Percentiles rank a stretch among this genome's conserved stretches.
Conservation (phyloP, 2,797 vertebrate species). For the Crypturellus tataupa region DNA sequence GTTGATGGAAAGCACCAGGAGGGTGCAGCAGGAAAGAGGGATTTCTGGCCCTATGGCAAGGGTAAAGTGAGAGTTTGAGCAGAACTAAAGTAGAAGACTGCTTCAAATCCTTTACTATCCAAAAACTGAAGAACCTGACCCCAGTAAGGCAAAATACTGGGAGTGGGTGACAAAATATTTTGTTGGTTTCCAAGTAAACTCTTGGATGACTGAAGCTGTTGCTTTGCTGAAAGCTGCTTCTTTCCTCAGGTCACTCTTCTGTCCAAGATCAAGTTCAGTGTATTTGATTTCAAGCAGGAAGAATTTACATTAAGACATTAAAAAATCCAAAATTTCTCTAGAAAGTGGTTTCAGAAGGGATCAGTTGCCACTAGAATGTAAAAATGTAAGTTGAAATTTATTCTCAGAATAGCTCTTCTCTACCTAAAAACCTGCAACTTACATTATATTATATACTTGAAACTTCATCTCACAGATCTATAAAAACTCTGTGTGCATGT, state of each 20-base stretch:
- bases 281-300: background rate
- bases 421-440: background rate
- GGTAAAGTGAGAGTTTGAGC: constrained; percentile 21
- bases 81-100: constrained; percentile 47
- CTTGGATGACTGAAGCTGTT: constrained; percentile 13
- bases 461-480: background rate
- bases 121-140: constrained; percentile 45
- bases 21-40: background rate
- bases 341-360: background rate
- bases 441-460: background rate
- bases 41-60: background rate
- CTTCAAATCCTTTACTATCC: constrained; percentile 46
- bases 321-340: background rate
- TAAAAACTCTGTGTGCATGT: background rate
- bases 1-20: background rate
- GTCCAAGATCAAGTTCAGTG: background rate
- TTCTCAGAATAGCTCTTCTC: background rate
- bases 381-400: background rate
- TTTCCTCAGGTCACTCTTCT: background rate
- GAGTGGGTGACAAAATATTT: background rate
- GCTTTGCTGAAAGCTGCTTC: constrained; percentile 43
- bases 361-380: background rate
- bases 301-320: background rate
- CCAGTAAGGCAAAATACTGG: background rate
- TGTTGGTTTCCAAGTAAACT: background rate